A percentile compares a stretch with the other conserved stretches of the same genome.
These are phyloP conservation scores for Drepanosiphum platanoidis DNA, from an alignment of 2,888 invertebrate species.

Conservation along the genomic window DNA sequence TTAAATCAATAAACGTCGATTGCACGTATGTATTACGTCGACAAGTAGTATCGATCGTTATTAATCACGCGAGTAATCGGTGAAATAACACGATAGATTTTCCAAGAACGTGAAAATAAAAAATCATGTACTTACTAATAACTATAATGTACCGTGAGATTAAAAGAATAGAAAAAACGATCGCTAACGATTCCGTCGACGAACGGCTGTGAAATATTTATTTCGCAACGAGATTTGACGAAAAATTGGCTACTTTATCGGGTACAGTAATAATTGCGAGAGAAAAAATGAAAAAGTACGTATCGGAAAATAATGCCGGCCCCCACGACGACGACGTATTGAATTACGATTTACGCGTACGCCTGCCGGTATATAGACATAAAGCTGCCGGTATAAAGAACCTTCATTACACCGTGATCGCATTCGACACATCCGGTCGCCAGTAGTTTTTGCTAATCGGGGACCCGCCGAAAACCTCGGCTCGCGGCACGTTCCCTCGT, in stretches of 20 bases:
- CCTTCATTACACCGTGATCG: conserved; percentile 15
- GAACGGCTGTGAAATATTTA: not conserved
- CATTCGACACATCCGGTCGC: conserved; percentile 28
- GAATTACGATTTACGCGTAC: conserved; percentile 13
- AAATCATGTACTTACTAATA: no score
- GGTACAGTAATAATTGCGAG: not conserved
- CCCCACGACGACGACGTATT: not conserved
- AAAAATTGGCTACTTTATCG: not conserved
- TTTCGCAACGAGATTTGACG: not conserved
- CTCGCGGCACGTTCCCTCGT: conserved; percentile 23
- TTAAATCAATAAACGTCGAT: no score
- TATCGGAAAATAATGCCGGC: not conserved
- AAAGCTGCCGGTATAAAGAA: not conserved
- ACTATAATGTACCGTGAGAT: no score
- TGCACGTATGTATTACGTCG: not conserved
- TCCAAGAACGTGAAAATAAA: no score
- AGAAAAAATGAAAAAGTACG: not conserved
- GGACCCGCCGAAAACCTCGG: conserved; percentile 31
- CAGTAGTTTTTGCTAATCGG: conserved; percentile 45
- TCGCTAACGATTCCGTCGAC: not conserved
- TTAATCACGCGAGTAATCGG: no score
- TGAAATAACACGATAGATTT: no score
- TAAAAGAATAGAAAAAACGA: no score
- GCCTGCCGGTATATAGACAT: not conserved
- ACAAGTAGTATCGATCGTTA: no score